Percentiles rank a stretch among this genome's conserved stretches.
These are phyloP conservation scores for Polypedilum vanderplanki DNA, from an alignment of 1,140 invertebrate species.

Conservation along the genomic window DNA sequence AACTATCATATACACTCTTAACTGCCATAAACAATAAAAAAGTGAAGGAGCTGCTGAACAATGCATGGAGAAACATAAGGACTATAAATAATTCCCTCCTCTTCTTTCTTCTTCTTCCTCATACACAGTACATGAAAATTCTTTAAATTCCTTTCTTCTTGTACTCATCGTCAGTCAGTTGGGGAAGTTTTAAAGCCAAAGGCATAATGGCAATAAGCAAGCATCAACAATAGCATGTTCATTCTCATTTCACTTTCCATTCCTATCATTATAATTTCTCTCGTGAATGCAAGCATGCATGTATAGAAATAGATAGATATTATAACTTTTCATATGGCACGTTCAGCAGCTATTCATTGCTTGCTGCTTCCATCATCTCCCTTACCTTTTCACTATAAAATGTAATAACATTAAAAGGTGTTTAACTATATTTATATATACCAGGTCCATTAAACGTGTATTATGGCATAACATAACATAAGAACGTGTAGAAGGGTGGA, in stretches of 20 bases:
- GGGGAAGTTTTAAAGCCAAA: neutral
- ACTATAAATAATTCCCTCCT: neutral
- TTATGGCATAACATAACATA: neutral
- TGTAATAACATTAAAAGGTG: conserved; percentile 27
- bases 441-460: conserved; percentile 24
- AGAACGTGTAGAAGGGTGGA: neutral
- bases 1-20: conserved; percentile 7
- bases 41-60: neutral
- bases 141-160: neutral
- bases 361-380: neutral
- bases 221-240: neutral
- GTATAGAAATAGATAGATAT: conserved; percentile 13
- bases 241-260: neutral
- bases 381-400: neutral
- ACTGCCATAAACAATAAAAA: conserved; percentile 3
- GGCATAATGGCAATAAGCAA: conserved; percentile 2
- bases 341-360: neutral
- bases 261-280: conserved; percentile 19
- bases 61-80: neutral
- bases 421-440: conserved; percentile 22
- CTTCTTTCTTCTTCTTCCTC: neutral
- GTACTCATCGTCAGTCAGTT: neutral
- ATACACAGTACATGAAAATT: neutral
- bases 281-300: neutral
- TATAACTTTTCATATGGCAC: conserved; percentile 20